Base-by-base conservation (phyloP, 2,888 invertebrate genomes). In the Sarcophaga variegata region DNA sequence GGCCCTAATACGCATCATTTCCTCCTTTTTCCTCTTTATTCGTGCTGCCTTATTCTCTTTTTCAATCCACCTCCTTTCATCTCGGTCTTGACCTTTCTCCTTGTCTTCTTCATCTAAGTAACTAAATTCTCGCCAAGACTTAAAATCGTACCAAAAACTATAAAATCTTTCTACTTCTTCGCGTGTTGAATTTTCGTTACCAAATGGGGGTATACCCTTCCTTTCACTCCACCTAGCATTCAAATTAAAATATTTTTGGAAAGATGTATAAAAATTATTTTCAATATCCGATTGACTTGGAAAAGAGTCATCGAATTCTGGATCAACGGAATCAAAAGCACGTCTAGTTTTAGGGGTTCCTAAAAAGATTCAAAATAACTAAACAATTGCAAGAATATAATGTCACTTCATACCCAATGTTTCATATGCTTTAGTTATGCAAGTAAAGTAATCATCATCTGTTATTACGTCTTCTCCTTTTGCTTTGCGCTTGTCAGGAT, bases 31-130 rank as follows among this genome's bases (percentile, higher is more conserved):
- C 91, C 97, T 95, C 92, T 99, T 97, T 59, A 97, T 96, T 70
- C 99, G 94, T 10, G 97, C 98, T 2, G 95, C 96, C 94, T 98
- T 99, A 93, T 99, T 99, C 93, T 98, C 97, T 94, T 99, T 99
- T 92, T 99, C 99, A 92, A 99, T 99, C 97, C 98, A 99, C 88
- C 98, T 95, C 69, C 99, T 95, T 94, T 99, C 99, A 90, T 99
- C 99, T 2, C 99, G 96, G 93, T 97, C 99, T 92, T 98, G 98
- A 1, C 99, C 99, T 91, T 97, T 98, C 92, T 99, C 99, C 92
- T 99, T 99, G 91, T 99, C 99, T 93, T 99, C 99, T 94, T 99
- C 99, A 92, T 99, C 99, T 89, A 99, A 94, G 93, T 99, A 99
- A 2, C 99, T 99, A 94, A 97, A 99, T 93, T 99, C 99, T 87